Evolutionary conservation across 2,888 invertebrate species (phyloP).

Genomic region (Cantharis rustica): DNA sequence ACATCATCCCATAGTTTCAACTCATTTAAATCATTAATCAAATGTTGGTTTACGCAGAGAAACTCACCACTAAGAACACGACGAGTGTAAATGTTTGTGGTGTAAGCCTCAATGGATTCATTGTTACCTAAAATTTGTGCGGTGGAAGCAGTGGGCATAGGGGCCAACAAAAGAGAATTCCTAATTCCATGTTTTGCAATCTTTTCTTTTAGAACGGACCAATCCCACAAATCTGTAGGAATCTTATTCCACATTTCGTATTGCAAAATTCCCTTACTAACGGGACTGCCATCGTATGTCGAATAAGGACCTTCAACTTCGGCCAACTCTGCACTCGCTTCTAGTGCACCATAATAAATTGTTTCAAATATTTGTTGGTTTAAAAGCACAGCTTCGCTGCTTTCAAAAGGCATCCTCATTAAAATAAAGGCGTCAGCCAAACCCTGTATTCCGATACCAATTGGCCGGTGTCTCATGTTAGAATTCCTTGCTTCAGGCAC

Average conservation of each 20-base stretch:
- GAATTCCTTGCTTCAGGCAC: constrained; percentile 85
- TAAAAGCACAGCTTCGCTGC: constrained; percentile 79
- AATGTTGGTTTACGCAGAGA: constrained; percentile 94
- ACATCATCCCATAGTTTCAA: constrained; percentile 90
- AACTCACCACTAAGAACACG: constrained; percentile 96
- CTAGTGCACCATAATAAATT: constrained; percentile 94
- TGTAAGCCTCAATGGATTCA: constrained; percentile 97
- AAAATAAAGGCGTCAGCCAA: constrained; percentile 95
- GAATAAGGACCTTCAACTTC: constrained; percentile 84
- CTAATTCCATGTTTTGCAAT: constrained; percentile 89
- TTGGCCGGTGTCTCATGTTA: constrained; percentile 84
- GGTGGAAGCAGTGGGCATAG: constrained; percentile 99
- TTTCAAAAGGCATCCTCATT: constrained; percentile 92
- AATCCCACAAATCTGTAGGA: constrained; percentile 88
- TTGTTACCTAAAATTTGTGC: constrained; percentile 99
- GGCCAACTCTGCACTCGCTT: constrained; percentile 94
- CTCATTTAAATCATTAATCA: constrained; percentile 91
- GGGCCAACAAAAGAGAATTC: constrained; percentile 88
- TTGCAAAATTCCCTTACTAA: constrained; percentile 93
- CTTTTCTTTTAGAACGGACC: constrained; percentile 79
- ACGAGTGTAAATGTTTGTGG: constrained; percentile 94
- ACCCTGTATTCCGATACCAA: constrained; percentile 96
- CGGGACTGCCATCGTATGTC: constrained; percentile 89
- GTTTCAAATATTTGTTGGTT: constrained; percentile 98
- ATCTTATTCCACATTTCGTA: constrained; percentile 97